Conservation (phyloP, 2,888 invertebrate genomes). For the Catocala sponsa region DNA sequence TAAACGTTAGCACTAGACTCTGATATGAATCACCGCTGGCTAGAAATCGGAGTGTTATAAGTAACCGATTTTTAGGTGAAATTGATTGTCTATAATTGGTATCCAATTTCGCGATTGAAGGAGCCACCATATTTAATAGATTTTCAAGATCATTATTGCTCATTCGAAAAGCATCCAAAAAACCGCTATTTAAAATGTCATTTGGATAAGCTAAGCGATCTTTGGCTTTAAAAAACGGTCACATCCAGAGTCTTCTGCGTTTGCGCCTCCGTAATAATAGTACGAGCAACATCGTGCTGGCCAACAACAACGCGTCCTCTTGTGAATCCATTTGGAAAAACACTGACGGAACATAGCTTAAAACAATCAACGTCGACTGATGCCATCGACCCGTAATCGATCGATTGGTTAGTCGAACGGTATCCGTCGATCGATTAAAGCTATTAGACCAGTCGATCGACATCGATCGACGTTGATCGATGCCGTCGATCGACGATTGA, state of each 20-base stretch:
- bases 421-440: too few species aligned
- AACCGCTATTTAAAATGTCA: too few species aligned
- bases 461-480: neutral
- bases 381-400: neutral
- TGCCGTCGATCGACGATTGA: slow-evolving; percentile 14
- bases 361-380: slow-evolving; percentile 28
- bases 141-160: too few species aligned
- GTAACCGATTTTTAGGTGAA: slow-evolving; percentile 43
- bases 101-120: slow-evolving; percentile 47
- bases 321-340: slow-evolving; percentile 47
- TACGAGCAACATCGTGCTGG: slow-evolving; percentile 29
- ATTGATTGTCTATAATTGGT: slow-evolving; percentile 46
- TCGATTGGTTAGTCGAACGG: too few species aligned
- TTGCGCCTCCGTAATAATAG: too few species aligned
- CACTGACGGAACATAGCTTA: slow-evolving; percentile 38
- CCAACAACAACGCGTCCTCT: slow-evolving; percentile 49
- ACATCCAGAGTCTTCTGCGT: too few species aligned
- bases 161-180: too few species aligned
- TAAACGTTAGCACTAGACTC: slow-evolving; percentile 42
- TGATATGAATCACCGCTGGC: slow-evolving; percentile 41
- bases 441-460: too few species aligned
- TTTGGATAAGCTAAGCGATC: too few species aligned
- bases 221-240: too few species aligned
- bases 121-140: too few species aligned
- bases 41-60: slow-evolving; percentile 44